Base-by-base conservation (phyloP, 2,113 vertebrate species). In the Hiodon tergisus region DNA sequence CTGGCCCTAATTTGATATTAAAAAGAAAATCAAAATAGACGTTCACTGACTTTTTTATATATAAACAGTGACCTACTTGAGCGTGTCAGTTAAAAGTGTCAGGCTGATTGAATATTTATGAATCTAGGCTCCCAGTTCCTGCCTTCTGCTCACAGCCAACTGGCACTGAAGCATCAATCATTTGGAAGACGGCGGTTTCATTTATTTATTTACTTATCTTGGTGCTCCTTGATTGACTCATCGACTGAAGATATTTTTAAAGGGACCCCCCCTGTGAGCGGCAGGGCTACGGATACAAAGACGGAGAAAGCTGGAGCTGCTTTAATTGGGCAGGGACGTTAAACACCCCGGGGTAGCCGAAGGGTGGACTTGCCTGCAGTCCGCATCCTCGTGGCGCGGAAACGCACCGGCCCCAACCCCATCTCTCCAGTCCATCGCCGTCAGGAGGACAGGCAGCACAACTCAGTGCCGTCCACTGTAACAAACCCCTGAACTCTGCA, bases 161-260 rank as follows among this genome's bases (percentile, higher is more conserved):
- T 46, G 83, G 78, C 82, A 83, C 69, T 79, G 71, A 70, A 79
- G 81, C 81, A 84, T 83, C 78, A 81, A 81, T 83, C 78, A 78
- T 77, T 60, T 72, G 83, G 80, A 83, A 86, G 74, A 65, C 77
- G 72, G 77, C 81, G 73, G 31, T 31, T 31, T 31, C 31, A 65
- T 67, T 67, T 81, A 79, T 59, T 66, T 71, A 69, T 58, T 79
- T 83, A 77, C 76, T 84, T 71, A 81, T 80, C 70, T 78, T 6
- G 52, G n/a, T 74, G 70, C 54, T 76, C 69, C 72, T 68, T 81
- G 80, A 85, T 72, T 76, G 83, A 83, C 77, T 79, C 76, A 84
- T 84, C 81, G 80, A 86, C 73, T 86, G 82, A 83, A 87, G 86
- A 90, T 86, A 78, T 87, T 88, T 85, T 88, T 82, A 77, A 81